Evolutionary conservation across 2,888 invertebrate genomes (phyloP).

Genomic region (Sialis fuliginosa): DNA sequence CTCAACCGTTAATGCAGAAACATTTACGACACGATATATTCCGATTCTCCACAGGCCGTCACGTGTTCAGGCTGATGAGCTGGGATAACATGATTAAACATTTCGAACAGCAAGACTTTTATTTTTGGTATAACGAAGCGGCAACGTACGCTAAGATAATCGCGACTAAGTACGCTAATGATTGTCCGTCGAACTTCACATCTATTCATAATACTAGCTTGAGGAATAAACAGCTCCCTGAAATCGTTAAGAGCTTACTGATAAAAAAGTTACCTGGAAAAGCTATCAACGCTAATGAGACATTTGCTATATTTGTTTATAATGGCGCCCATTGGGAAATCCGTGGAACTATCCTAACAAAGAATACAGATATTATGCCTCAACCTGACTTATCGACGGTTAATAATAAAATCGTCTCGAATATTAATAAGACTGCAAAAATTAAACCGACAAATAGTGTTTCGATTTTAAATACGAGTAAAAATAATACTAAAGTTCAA

Average conservation of each 20-base stretch:
- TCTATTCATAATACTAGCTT: background rate
- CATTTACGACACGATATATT: slow-evolving; percentile 1
- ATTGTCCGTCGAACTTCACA: background rate
- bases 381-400: no score
- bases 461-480: no score
- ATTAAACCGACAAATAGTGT: no score
- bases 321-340: slow-evolving; percentile 9
- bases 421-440: no score
- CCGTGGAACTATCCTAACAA: slow-evolving; percentile 8
- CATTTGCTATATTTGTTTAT: slow-evolving; percentile 9
- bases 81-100: slow-evolving; percentile 12
- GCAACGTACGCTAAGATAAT: slow-evolving; percentile 5
- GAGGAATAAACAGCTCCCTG: slow-evolving; percentile 1
- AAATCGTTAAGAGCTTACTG: slow-evolving; percentile 7
- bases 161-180: slow-evolving; percentile 5
- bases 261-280: slow-evolving; percentile 5
- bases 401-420: no score
- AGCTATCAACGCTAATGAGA: slow-evolving; percentile 4
- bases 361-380: background rate
- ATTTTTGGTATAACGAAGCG: slow-evolving; percentile 13
- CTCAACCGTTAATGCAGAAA: slow-evolving; percentile 1
- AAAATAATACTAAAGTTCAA: no score
- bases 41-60: background rate
- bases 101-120: slow-evolving; percentile 8
- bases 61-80: slow-evolving; percentile 9